Percentiles rank a stretch among this genome's conserved stretches.
Evolutionary conservation across 1,140 invertebrate species (phyloP).

Genomic region (Trachelipus rathkii): DNA sequence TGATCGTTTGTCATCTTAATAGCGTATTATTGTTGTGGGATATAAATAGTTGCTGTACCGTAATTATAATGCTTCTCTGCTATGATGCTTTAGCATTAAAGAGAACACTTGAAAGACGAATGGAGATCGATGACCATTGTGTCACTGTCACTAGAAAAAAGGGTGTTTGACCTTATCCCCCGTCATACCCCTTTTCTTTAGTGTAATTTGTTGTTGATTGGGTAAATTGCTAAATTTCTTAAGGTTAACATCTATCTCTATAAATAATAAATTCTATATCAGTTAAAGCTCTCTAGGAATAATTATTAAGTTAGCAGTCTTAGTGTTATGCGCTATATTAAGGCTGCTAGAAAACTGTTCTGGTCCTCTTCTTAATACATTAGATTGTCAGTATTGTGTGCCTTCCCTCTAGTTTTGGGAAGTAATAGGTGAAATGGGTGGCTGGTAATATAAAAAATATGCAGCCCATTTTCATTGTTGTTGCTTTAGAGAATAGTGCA

Average conservation of each 20-base stretch:
- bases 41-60: conserved; percentile 1
- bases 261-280: neutral
- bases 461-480: neutral
- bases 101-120: neutral
- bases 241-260: neutral
- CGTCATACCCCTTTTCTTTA: neutral
- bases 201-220: neutral
- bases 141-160: neutral
- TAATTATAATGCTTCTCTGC: conserved; percentile 1
- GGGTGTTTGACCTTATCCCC: neutral
- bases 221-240: neutral
- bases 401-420: conserved; percentile 2
- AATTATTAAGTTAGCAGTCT: too few relatives aligned
- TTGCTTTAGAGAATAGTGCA: conserved; percentile 9
- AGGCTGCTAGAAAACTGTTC: neutral
- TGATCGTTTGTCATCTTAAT: conserved; percentile 1
- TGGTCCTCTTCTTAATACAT: conserved; percentile 4
- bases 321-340: neutral
- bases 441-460: neutral
- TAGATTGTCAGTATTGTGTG: conserved; percentile 12
- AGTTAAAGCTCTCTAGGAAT: too few relatives aligned
- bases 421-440: conserved; percentile 7
- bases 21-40: conserved; percentile 3
- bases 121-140: neutral
- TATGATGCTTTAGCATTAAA: neutral